Percentiles rank a stretch among this genome's conserved stretches.
Evolutionary conservation across 1,140 invertebrate genomes (phyloP).

Genomic region (Microplitis mediator): DNA sequence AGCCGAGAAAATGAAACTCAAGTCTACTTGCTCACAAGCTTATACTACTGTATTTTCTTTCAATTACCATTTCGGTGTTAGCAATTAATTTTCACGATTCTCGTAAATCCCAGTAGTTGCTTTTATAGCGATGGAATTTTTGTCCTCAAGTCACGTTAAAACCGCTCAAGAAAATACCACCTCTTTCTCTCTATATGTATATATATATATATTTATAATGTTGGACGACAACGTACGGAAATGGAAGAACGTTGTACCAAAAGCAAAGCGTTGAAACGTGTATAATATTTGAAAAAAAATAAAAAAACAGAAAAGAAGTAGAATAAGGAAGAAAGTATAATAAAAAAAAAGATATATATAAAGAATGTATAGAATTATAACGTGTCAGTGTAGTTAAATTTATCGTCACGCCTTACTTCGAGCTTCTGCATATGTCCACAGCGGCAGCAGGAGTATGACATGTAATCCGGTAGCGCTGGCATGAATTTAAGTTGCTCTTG

Average conservation of each 20-base stretch:
- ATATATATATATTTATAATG: too few species aligned
- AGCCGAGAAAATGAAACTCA: not conserved
- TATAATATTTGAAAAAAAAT: not conserved
- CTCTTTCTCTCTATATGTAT: not conserved
- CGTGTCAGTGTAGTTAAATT: not conserved
- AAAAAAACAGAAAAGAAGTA: not conserved
- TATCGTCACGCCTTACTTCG: slow-evolving; percentile 61
- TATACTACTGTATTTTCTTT: not conserved
- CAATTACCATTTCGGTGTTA: not conserved
- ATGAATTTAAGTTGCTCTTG: slow-evolving; percentile 58
- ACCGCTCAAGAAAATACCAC: not conserved
- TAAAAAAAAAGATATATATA: too few species aligned
- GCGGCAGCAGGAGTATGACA: slow-evolving; percentile 70
- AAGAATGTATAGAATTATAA: not conserved
- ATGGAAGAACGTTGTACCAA: slow-evolving; percentile 12
- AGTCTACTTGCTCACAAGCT: not conserved
- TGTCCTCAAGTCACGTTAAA: not conserved
- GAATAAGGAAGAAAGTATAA: not conserved
- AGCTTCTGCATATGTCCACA: slow-evolving; percentile 70
- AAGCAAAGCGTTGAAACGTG: not conserved
- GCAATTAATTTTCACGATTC: not conserved
- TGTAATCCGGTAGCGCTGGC: slow-evolving; percentile 64
- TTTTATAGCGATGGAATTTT: not conserved
- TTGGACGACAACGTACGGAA: not conserved
- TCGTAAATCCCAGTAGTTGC: not conserved